A percentile compares a stretch with the other conserved stretches of the same genome.
Evolutionary conservation across 2,113 vertebrate species (phyloP).

Genomic region (Sinocyclocheilus grahami): DNA sequence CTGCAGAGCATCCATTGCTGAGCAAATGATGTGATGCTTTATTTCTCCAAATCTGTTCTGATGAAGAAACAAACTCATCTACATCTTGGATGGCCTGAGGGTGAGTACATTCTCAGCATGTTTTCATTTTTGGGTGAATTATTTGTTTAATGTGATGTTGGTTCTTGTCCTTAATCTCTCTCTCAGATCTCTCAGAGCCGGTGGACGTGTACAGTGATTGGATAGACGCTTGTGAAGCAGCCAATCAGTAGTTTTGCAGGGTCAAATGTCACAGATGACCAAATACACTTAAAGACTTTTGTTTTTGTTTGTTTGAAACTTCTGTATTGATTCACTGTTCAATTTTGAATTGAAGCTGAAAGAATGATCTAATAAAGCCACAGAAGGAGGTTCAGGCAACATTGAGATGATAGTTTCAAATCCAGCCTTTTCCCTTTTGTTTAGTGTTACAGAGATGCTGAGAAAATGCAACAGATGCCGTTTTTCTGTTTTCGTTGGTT

Average conservation of each 20-base stretch:
- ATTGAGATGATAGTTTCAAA: background rate
- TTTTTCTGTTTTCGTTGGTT: background rate
- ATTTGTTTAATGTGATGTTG: background rate
- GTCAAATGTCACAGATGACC: constrained; percentile 20
- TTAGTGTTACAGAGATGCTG: constrained; percentile 19
- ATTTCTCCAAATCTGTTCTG: no score
- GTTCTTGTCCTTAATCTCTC: constrained; percentile 65
- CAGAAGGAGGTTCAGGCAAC: no score
- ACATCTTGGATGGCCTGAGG: no score
- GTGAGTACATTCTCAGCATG: no score
- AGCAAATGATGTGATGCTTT: no score
- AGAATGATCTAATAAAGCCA: background rate
- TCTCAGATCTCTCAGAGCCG: constrained; percentile 88
- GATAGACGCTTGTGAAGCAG: constrained; percentile 95
- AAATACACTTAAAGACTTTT: background rate
- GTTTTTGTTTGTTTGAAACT: background rate
- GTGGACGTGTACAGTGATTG: constrained; percentile 92
- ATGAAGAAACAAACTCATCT: no score
- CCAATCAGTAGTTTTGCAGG: constrained; percentile 83
- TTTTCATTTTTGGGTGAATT: no score
- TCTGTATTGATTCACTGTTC: background rate
- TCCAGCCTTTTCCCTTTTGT: background rate
- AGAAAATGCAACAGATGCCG: background rate
- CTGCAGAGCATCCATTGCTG: no score
- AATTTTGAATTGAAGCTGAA: background rate